These are phyloP conservation scores for Ischnura elegans DNA, from an alignment of 2,888 invertebrate species.

Conservation along the genomic window DNA sequence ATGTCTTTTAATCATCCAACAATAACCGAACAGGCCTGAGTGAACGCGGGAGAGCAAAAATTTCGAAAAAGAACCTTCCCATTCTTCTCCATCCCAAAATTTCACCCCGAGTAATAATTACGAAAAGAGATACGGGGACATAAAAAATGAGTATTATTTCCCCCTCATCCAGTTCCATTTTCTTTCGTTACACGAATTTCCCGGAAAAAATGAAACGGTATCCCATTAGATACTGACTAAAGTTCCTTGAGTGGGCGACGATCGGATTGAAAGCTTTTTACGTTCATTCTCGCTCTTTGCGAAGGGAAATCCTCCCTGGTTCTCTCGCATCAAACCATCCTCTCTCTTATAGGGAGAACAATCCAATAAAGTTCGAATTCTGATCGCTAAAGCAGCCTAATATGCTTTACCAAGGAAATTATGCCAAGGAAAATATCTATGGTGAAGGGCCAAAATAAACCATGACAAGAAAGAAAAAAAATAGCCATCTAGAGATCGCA, in stretches of 20 bases:
- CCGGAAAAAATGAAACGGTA: neutral
- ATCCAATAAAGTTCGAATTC: no score
- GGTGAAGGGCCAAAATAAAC: no score
- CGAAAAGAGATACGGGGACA: neutral
- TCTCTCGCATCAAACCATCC: neutral
- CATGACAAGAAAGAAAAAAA: no score
- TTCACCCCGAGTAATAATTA: neutral
- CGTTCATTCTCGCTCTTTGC: neutral
- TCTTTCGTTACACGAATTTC: neutral
- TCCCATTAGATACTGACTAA: slow-evolving; percentile 5
- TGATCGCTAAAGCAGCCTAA: no score
- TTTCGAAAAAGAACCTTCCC: neutral
- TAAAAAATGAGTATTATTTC: neutral
- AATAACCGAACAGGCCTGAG: neutral
- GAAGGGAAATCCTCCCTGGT: no score
- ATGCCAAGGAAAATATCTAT: no score
- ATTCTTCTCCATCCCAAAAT: neutral
- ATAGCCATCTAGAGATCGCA: no score
- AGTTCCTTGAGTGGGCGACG: slow-evolving; percentile 31
- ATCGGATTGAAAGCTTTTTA: neutral
- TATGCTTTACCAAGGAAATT: no score
- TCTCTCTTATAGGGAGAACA: no score
- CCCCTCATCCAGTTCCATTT: neutral
- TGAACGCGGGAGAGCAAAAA: neutral
- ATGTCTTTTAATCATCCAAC: neutral